A percentile compares a stretch with the other conserved stretches of the same genome.
phyloP scores from a whole-genome alignment of 37 sponge, comb jelly and placozoan genomes.

The Chondrilla cf. caribensis region DNA sequence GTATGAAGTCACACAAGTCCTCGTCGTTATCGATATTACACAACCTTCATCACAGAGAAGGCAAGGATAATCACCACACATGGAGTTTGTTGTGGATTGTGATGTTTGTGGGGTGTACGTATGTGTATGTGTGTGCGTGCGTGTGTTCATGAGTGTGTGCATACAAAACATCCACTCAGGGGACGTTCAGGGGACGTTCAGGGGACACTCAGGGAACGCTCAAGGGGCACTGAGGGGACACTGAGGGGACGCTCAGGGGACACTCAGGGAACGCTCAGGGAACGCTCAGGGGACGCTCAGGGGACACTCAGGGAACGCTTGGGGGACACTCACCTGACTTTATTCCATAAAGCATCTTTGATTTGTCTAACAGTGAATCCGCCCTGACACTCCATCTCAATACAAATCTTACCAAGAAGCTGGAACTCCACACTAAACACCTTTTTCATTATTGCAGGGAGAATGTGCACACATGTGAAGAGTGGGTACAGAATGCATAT shows the following conservation, averaged over 20 bases:
- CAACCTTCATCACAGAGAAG: background rate
- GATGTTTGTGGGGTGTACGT: background rate
- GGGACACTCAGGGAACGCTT: too few relatives aligned
- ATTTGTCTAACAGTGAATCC: constrained; percentile 68
- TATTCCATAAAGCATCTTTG: constrained; percentile 60
- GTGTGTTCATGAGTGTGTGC: too few relatives aligned
- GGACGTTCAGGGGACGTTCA: too few relatives aligned
- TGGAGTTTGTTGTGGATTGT: background rate
- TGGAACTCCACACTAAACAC: constrained; percentile 46
- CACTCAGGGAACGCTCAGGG: too few relatives aligned
- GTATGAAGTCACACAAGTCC: background rate
- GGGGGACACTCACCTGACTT: constrained; percentile 44
- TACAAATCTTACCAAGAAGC: constrained; percentile 3
- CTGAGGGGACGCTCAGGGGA: too few relatives aligned
- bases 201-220: too few relatives aligned
- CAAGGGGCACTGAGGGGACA: too few relatives aligned
- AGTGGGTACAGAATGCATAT: background rate
- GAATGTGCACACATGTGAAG: background rate
- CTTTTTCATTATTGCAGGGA: constrained; percentile 2
- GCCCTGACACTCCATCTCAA: constrained; percentile 20
- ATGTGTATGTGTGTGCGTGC: too few relatives aligned
- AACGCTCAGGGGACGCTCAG: too few relatives aligned
- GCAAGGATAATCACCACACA: background rate
- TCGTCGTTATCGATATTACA: background rate
- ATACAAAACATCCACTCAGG: too few relatives aligned